Evolutionary conservation across 2,113 vertebrate species (phyloP), one percentile per base, ranked within the genome.

Genomic region (Bostrychus sinensis): DNA sequence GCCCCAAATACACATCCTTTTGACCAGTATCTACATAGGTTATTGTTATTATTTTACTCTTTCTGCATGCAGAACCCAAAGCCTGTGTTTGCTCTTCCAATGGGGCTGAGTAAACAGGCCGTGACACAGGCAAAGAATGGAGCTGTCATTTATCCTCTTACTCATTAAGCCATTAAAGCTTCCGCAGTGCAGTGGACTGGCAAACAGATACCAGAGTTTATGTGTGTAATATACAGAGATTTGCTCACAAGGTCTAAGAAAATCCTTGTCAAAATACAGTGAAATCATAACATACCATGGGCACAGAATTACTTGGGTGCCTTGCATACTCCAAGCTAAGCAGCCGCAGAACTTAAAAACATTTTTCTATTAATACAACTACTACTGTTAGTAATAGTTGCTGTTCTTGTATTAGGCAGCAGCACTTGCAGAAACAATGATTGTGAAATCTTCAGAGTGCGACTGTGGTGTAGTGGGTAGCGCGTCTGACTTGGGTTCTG

Each of bases 91-190:
- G 51, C 43, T 75, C 66, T 67, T 46, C 37, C 58, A 60, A 4
- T 77, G 71, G 57, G 62, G 50, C 51, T 56, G 63, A 66, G 74
- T 56, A 77, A 79, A 82, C 65, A 82, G 75, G 20, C 11, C 46
- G 39, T 39, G 64, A 79, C 4, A 55, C 58, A 8, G 43, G 39
- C 19, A 62, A 67, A 75, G 38, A 71, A 72, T 55, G 38, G 64
- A 69, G 57, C 66, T 64, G 79, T 60, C 77, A 57, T 65, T 75
- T 62, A 78, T 37, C 39, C 63, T 59, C 62, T 60, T 56, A 72
- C 42, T 80, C 66, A 74, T 72, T 72, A 70, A 66, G 59, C 50
- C 48, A 36, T 66, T 60, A n/a, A 54, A 26, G 37, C 62, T 60
- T 25, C 25, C 22, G 19, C 46, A 56, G 22, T 30, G 16, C 48